phyloP scores from a whole-genome alignment of 2,888 invertebrate genomes.

The Rambutsinella grinnellia region DNA sequence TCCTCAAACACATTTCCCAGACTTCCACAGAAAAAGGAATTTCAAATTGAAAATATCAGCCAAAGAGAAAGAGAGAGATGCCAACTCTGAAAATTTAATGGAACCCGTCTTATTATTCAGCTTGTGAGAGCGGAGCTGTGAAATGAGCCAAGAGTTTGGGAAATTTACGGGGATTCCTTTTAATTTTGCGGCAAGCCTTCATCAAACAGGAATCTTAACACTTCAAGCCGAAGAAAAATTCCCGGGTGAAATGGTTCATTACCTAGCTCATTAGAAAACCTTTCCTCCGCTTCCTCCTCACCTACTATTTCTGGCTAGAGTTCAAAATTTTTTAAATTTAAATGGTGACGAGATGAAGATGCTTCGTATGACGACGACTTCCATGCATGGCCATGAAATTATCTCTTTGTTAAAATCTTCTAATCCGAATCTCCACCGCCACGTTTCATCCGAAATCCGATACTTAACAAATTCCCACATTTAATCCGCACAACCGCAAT shows the following conservation, averaged over 20 bases:
- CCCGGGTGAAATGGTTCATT: slow-evolving; percentile 58
- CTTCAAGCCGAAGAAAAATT: slow-evolving; percentile 45
- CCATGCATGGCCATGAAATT: too few relatives aligned
- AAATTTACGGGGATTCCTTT: slow-evolving; percentile 12
- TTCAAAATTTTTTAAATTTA: slow-evolving; percentile 43
- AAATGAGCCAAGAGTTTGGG: background rate
- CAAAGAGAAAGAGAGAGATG: too few relatives aligned
- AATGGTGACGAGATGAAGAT: background rate
- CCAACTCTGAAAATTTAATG: slow-evolving; percentile 43
- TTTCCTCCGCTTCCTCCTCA: slow-evolving; percentile 11
- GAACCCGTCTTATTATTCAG: slow-evolving; percentile 38
- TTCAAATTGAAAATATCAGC: slow-evolving; percentile 36
- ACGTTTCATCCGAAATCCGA: too few relatives aligned
- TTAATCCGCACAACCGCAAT: too few relatives aligned
- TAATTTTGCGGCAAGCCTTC: slow-evolving; percentile 11
- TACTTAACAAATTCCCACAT: too few relatives aligned
- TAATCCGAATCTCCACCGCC: too few relatives aligned
- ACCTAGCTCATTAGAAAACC: slow-evolving; percentile 64
- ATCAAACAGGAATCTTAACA: slow-evolving; percentile 43
- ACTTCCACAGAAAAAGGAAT: slow-evolving; percentile 30
- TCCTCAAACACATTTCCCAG: background rate
- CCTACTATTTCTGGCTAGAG: slow-evolving; percentile 38
- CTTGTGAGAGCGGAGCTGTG: slow-evolving; percentile 7
- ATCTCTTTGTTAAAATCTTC: too few relatives aligned
- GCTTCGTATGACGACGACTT: background rate